Percentiles rank a stretch among this genome's conserved stretches.
Conservation (phyloP, 2,113 vertebrate species). For the Callipepla squamata region DNA sequence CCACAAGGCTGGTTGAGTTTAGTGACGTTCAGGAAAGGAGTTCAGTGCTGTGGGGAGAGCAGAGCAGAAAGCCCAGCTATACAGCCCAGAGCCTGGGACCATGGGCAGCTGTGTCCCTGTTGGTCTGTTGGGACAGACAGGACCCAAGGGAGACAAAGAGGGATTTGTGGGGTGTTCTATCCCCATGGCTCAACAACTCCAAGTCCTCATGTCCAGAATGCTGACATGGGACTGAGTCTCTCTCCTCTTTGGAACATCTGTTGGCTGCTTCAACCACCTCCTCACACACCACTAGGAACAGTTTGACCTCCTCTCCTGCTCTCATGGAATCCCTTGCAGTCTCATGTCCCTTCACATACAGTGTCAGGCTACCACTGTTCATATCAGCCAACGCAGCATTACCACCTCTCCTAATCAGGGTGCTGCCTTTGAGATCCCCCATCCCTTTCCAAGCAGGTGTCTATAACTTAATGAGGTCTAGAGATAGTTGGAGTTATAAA, state of each 20-base stretch:
- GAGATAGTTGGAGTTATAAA: constrained; percentile 46
- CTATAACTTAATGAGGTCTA: constrained; percentile 30
- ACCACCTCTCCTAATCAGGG: background rate
- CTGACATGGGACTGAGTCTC: background rate
- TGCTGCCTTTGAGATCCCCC: background rate
- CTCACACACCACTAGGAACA: background rate
- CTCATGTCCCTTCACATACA: background rate
- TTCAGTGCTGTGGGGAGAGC: background rate
- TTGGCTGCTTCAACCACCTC: background rate
- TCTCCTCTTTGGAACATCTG: background rate
- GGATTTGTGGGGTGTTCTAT: background rate
- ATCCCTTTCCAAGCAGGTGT: constrained; percentile 32
- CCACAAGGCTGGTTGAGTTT: background rate
- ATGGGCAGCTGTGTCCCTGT: background rate
- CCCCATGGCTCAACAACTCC: background rate
- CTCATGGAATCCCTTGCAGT: background rate
- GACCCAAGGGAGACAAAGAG: background rate
- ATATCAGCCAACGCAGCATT: background rate
- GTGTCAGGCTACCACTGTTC: rapidly evolving
- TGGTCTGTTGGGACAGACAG: background rate
- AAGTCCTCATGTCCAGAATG: rapidly evolving
- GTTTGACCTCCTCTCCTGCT: background rate
- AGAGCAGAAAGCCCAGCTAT: background rate
- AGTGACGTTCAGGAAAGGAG: background rate
- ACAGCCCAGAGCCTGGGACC: background rate